phyloP scores from a whole-genome alignment of 2,888 invertebrate genomes.

The Liopterus haemorrhoidalis region DNA sequence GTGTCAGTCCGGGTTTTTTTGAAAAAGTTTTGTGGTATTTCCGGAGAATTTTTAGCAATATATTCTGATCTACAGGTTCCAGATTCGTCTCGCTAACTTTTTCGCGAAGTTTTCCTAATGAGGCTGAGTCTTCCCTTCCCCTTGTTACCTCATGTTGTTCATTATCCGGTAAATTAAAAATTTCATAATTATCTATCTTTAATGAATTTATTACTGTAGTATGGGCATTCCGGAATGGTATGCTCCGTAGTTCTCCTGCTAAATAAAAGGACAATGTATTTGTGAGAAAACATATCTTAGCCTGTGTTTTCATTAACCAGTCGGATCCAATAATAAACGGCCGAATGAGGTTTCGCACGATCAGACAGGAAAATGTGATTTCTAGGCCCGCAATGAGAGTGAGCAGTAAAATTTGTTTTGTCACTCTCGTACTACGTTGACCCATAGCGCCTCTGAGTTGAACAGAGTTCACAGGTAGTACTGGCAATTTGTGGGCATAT shows the following conservation, averaged over 20 bases:
- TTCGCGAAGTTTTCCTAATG: neutral
- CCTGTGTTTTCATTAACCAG: constrained; percentile 10
- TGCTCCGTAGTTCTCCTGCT: neutral
- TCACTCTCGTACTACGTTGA: constrained; percentile 21
- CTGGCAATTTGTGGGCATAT: constrained; percentile 6
- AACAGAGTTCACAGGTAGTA: constrained; percentile 24
- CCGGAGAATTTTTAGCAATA: neutral
- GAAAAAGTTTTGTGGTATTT: neutral
- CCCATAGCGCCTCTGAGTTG: constrained; percentile 25
- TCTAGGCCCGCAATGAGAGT: neutral
- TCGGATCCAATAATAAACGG: constrained; percentile 4
- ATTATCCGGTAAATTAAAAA: too few species aligned
- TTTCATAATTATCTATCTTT: too few species aligned
- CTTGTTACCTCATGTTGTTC: too few species aligned
- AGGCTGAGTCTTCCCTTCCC: too few species aligned
- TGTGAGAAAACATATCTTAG: constrained; percentile 16
- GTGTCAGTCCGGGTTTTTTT: constrained; percentile 21
- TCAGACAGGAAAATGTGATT: constrained; percentile 1
- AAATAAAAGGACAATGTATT: neutral
- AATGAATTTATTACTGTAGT: too few species aligned
- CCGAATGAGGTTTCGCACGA: constrained; percentile 9
- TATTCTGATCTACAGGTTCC: neutral
- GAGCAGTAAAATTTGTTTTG: constrained; percentile 15
- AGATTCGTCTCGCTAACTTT: neutral
- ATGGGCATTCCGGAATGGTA: neutral